Conservation (phyloP, 2,797 vertebrate genomes). For the Rallus crepitans region DNA sequence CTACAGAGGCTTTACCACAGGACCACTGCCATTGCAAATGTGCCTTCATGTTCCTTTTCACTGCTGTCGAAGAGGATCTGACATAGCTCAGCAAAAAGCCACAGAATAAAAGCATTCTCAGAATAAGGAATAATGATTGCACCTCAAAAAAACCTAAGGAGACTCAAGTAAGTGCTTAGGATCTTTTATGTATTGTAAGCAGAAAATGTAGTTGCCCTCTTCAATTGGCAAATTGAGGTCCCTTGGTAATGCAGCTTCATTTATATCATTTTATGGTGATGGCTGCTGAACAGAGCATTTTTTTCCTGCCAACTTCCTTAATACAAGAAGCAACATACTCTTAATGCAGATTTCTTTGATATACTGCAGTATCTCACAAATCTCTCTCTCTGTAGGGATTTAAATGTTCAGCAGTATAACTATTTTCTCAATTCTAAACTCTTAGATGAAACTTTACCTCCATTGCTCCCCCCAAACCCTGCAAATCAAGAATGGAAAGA, state of each 20-base stretch:
- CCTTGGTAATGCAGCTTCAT: not conserved
- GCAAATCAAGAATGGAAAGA: not conserved
- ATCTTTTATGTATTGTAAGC: not conserved
- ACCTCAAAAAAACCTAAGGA: not conserved
- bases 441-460: not conserved
- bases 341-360: conserved; percentile 43
- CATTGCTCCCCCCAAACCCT: not conserved
- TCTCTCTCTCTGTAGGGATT: not conserved
- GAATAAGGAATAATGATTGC: not conserved
- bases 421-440: not conserved
- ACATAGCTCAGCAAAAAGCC: not conserved
- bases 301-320: not conserved
- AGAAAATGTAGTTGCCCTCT: not conserved
- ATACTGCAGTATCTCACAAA: not conserved
- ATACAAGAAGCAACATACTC: not conserved
- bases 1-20: not conserved
- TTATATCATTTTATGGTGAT: conserved; percentile 8
- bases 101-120: not conserved
- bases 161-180: not conserved
- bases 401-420: not conserved
- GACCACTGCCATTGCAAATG: not conserved
- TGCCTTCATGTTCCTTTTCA: not conserved
- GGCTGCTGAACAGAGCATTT: conserved; percentile 8
- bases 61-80: not conserved
- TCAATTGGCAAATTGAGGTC: not conserved